These are phyloP conservation scores for Datnioides undecimradiatus DNA, from an alignment of 2,113 vertebrate genomes.

Conservation along the genomic window DNA sequence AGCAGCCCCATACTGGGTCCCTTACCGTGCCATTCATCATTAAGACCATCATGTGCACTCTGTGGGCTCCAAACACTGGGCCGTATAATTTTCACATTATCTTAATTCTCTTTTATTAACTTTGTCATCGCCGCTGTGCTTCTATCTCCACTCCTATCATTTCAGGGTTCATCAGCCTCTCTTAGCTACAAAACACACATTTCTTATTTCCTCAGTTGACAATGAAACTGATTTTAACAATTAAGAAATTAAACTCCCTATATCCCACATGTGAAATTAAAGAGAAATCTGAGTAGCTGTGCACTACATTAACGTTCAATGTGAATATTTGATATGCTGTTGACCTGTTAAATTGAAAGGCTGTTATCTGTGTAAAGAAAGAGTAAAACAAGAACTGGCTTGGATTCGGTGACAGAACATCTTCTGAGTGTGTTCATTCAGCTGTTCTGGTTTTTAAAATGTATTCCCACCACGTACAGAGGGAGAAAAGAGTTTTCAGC, in stretches of 20 bases:
- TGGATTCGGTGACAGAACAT: neutral
- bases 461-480: conserved; percentile 10
- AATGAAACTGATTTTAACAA: neutral
- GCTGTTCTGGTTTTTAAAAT: neutral
- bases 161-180: neutral
- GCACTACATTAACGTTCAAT: neutral
- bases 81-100: conserved; percentile 30
- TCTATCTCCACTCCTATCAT: neutral
- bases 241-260: neutral
- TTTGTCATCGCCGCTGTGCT: neutral
- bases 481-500: neutral
- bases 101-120: neutral
- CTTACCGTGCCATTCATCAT: conserved; percentile 19
- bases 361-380: neutral
- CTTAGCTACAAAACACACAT: neutral
- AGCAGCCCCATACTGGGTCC: neutral
- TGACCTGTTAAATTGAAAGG: neutral
- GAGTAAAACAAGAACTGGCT: neutral
- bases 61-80: neutral
- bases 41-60: neutral
- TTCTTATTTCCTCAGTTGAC: neutral
- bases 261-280: neutral
- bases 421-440: neutral
- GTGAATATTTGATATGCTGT: neutral
- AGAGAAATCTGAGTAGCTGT: neutral